Base-by-base conservation (phyloP, 2,797 vertebrate genomes). In the Pantherophis vulpinus region DNA sequence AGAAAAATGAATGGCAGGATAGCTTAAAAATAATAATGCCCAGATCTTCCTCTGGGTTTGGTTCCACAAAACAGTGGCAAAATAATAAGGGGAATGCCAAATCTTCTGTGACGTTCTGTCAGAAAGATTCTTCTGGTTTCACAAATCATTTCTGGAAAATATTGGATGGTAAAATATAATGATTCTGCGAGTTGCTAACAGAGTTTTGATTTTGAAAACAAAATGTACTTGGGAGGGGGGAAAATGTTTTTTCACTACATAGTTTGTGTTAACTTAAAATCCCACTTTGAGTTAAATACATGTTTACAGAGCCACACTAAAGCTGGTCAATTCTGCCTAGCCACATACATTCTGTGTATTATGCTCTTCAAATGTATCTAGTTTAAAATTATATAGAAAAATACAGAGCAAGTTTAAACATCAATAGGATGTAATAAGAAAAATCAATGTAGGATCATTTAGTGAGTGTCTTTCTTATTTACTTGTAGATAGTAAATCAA, bases 401-500 rank as follows among this genome's bases (percentile, higher is more conserved):
- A 27, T 91, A 59, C 42, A 59, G 55, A 88, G 55, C 54, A 70
- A 93, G 83, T 90, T 74, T 86, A 90, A 89, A 91, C 59, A 83
- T 47, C 42, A 83, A 25, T 66, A 91, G 47, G 66, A 86, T 79
- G 54, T 23, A 91, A 88, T 91, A 91, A 91, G 70, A 91, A 60
- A 91, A 93, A 91, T 93, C 87, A 83, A 18, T 89, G 37, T 83
- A 91, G 60, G 63, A 91, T 42, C 93, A 88, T 88, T 90, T 79
- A 83, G 37, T 47, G 90, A 42, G 16, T 61, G 90, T 59, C 25
- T 91, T 91, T 51, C 42, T 60, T 93, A 91, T 89, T 89, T 51
- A 55, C 63, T 89, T 59, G 66, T 20, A 86, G 59, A 93, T 93
- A 83, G 58, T 25, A 89, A 37, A 60, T 91, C 32, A 91, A 93